phyloP scores from a whole-genome alignment of 2,888 invertebrate genomes.

The Leptopilina myrica region DNA sequence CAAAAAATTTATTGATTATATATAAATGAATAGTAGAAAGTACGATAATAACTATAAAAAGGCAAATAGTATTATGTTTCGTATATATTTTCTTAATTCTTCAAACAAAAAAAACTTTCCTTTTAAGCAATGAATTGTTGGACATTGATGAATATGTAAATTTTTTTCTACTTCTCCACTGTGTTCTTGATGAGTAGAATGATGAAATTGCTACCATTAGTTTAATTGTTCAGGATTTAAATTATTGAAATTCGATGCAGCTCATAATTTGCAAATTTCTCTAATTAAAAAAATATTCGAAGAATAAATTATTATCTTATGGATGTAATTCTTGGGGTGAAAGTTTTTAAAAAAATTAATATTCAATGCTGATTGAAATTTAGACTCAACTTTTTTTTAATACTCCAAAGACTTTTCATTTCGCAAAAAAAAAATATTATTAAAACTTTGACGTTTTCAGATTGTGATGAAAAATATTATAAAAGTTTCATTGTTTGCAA shows the following conservation, averaged over 20 bases:
- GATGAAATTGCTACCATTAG: slow-evolving; percentile 17
- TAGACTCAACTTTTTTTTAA: no score
- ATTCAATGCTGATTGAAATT: no score
- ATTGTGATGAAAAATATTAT: no score
- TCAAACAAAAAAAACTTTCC: neutral
- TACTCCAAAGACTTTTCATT: no score
- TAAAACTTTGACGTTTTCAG: no score
- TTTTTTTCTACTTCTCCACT: neutral
- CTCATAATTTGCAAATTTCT: slow-evolving; percentile 26
- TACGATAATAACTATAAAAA: no score
- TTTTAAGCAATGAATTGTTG: slow-evolving; percentile 3
- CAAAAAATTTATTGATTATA: no score
- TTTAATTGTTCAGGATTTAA: slow-evolving; percentile 24
- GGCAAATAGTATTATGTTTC: neutral
- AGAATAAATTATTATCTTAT: neutral
- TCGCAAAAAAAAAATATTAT: no score
- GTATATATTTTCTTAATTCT: neutral
- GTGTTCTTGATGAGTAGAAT: slow-evolving; percentile 10
- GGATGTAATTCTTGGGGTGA: no score
- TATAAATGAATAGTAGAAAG: no score
- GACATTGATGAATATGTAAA: slow-evolving; percentile 21
- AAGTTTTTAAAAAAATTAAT: no score
- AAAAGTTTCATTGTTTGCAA: no score
- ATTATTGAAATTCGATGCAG: slow-evolving; percentile 38
- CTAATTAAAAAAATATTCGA: slow-evolving; percentile 2